Base-by-base conservation (phyloP, 2,113 vertebrate genomes). In the Barbus barbus region DNA sequence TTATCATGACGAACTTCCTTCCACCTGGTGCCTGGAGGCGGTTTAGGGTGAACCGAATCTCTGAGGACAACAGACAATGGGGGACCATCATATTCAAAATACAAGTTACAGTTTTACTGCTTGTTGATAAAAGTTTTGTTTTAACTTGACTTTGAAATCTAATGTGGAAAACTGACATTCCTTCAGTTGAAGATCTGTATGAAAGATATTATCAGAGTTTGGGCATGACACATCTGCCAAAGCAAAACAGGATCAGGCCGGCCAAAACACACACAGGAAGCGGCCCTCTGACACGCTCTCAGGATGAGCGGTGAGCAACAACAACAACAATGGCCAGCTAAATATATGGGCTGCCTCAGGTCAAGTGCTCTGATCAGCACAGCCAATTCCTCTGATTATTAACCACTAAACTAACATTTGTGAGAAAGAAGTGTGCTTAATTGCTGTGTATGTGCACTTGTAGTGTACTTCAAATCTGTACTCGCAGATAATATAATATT, bases 1-100 rank as follows among this genome's bases (percentile, higher is more conserved):
- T 97, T 98, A 89, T 99, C 97, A 88, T 98, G 94, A 51, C 97
- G 94, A 71, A 99, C 93, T 85, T 98, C 97, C 91, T 99, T 99
- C 97, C 97, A 98, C 90, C 94, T 97, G 87, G 95, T 95, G 83
- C 97, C 97, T 82, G 95, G 87, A 1, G 97, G 97, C 85, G 97
- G 94, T 82, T 95, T 88, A 86, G 97, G 97, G 36, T 97, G 91
- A 90, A 97, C 97, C 73, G 97, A 96, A 93, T 98, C 96, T 92
- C 97, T 99, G 80, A 84, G 87, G 56, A 82, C 33, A 80, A 72
- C 22, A 72, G 22, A 72, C 38, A 24, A 33, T 33, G 33, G 33
- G n/a, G n/a, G n/a, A n/a, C n/a, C n/a, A n/a, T n/a, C n/a, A n/a
- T n/a, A n/a, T n/a, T n/a, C n/a, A n/a, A n/a, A n/a, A n/a, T n/a